Evolutionary conservation across 2,888 invertebrate species (phyloP), one percentile per base, ranked within the genome.

Genomic region (Eumerus sabulonum): DNA sequence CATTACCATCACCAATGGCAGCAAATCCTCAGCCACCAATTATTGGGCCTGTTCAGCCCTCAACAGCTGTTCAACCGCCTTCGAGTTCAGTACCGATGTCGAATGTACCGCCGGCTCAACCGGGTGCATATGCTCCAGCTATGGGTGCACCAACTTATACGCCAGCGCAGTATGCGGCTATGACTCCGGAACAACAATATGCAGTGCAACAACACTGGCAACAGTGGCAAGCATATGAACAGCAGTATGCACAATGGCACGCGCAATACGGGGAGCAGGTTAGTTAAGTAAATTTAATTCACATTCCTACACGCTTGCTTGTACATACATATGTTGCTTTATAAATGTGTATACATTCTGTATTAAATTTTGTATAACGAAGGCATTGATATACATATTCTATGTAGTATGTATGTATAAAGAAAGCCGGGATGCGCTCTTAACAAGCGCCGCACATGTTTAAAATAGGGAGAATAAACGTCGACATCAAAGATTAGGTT

Each of bases 241-340:
- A 87, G 36, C 88, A 89, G 66, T 89, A 88, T 63, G 88, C 89
- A 7, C 87, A 87, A 54, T 89, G 89, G 89, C 87, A 88, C 83
- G 88, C 88, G 1, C 88, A 88, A 72, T 89, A 89, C 76, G 89
- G 89, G 7, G 89, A 89, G 70, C 88, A 88, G 85, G 89, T 89
- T 68, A 82, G 60, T 48, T 40, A 9, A 11, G 36, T n/a, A n/a
- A n/a, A n/a, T n/a, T n/a, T n/a, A n/a, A n/a, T n/a, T n/a, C n/a
- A n/a, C n/a, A n/a, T n/a, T n/a, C n/a, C n/a, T n/a, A n/a, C n/a
- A n/a, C n/a, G n/a, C 11, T 5, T 45, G 17, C 7, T 14, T 35
- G 35, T 56, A 1, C 11, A 14, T 12, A 42, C 12, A 3, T 56
- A 14, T 11, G 19, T 38, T 47, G n/a, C n/a, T n/a, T n/a, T n/a